Percentiles rank a stretch among this genome's conserved stretches.
Conservation (phyloP, 2,113 vertebrate species). For the Sphaerodactylus townsendi region DNA sequence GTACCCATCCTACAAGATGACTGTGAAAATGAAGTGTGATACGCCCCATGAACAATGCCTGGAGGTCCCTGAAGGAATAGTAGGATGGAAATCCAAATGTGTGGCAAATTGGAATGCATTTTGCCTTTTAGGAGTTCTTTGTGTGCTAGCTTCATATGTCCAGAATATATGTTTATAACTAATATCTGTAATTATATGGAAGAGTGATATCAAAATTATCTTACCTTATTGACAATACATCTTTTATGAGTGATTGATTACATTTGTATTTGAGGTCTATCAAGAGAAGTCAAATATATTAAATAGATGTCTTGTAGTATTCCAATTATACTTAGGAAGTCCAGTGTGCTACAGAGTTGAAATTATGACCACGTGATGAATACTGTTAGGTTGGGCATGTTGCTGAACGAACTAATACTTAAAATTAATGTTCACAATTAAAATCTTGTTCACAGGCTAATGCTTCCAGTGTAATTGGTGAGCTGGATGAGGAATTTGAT, state of each 20-base stretch:
- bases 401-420: not conserved
- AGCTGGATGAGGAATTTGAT: conserved; percentile 92
- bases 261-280: no score
- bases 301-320: not conserved
- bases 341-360: not conserved
- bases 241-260: no score
- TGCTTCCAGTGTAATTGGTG: conserved; percentile 82
- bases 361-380: not conserved
- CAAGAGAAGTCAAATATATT: no score
- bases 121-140: not conserved
- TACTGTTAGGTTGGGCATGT: not conserved
- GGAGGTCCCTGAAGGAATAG: not conserved
- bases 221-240: no score
- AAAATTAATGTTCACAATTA: not conserved
- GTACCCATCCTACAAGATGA: no score
- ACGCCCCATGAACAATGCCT: not conserved
- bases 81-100: not conserved
- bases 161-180: no score
- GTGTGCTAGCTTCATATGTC: not conserved
- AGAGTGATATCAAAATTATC: no score
- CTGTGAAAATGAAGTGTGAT: not conserved
- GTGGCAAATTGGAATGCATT: not conserved
- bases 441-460: conserved; percentile 76
- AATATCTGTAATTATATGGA: no score
- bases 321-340: not conserved